These are phyloP conservation scores for Chlorospingus flavigularis DNA, from an alignment of 2,797 vertebrate species.

Conservation along the genomic window DNA sequence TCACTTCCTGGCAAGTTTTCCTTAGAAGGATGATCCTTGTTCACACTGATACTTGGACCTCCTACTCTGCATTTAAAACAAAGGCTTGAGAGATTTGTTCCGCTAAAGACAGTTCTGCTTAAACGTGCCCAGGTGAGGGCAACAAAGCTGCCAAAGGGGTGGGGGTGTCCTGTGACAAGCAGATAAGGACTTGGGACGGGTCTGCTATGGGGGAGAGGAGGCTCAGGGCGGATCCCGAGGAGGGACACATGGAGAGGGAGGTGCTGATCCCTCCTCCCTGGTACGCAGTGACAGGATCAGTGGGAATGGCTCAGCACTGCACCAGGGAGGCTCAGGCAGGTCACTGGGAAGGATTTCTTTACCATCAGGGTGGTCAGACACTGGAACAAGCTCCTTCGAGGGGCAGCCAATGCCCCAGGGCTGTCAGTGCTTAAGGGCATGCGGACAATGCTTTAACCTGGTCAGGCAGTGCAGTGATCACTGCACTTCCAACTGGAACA, in stretches of 20 bases:
- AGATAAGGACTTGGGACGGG: not conserved
- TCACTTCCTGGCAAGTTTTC: not conserved
- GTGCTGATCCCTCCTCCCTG: not conserved
- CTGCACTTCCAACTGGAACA: not conserved
- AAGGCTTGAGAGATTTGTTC: not conserved
- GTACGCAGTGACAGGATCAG: rapidly evolving
- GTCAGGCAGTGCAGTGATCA: not conserved
- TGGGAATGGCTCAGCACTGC: not conserved
- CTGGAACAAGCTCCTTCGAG: not conserved
- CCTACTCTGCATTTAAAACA: not conserved
- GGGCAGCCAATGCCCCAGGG: rapidly evolving
- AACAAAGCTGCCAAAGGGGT: not conserved
- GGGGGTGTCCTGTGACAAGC: not conserved
- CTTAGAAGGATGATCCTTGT: not conserved
- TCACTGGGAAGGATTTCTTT: not conserved
- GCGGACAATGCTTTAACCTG: not conserved
- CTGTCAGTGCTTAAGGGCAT: not conserved
- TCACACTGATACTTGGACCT: not conserved
- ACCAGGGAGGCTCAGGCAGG: not conserved
- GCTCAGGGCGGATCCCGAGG: not conserved
- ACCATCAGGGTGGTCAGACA: not conserved
- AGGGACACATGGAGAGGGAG: not conserved
- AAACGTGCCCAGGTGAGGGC: not conserved
- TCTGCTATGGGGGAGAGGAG: not conserved
- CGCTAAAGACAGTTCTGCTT: not conserved